phyloP scores from a whole-genome alignment of 2,797 vertebrate genomes.

The Molossus molossus region DNA sequence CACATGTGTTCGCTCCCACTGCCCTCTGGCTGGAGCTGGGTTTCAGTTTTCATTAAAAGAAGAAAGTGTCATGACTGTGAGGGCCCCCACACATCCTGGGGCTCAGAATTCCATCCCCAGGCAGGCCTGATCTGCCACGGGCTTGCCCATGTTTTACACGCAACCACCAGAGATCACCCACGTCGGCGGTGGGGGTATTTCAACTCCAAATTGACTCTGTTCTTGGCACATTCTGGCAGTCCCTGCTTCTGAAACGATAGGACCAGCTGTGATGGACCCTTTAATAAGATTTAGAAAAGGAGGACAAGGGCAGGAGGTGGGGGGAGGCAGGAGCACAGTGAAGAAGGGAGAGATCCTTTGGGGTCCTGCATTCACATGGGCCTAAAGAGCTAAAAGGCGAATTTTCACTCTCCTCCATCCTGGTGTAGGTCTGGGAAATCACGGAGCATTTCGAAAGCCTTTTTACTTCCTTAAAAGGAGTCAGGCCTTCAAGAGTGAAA shows the following conservation, averaged over 20 bases:
- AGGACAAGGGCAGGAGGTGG: not conserved
- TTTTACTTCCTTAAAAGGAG: conserved; percentile 73
- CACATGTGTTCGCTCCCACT: conserved; percentile 62
- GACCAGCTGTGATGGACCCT: conserved; percentile 51
- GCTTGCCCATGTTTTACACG: not conserved
- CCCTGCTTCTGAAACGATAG: conserved; percentile 57
- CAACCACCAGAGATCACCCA: conserved; percentile 51
- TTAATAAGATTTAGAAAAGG: conserved; percentile 61
- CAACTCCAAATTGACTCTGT: conserved; percentile 39
- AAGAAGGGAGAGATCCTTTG: not conserved
- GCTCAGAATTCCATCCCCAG: conserved; percentile 30
- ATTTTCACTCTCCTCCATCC: conserved; percentile 17
- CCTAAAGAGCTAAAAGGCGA: not conserved
- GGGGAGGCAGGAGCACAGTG: not conserved
- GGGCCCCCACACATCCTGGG: conserved; percentile 39
- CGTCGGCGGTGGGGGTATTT: not conserved
- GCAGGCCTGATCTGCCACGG: not conserved
- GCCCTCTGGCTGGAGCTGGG: conserved; percentile 72
- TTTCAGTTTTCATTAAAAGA: conserved; percentile 83
- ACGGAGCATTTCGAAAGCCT: not conserved
- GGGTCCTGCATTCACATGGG: not conserved
- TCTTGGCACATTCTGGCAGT: conserved; percentile 37
- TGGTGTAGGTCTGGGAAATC: not conserved
- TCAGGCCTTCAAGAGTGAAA: conserved; percentile 56
- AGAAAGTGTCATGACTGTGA: conserved; percentile 63